These are phyloP conservation scores for Pedetes capensis DNA, from an alignment of 2,113 vertebrate species.

Conservation along the genomic window DNA sequence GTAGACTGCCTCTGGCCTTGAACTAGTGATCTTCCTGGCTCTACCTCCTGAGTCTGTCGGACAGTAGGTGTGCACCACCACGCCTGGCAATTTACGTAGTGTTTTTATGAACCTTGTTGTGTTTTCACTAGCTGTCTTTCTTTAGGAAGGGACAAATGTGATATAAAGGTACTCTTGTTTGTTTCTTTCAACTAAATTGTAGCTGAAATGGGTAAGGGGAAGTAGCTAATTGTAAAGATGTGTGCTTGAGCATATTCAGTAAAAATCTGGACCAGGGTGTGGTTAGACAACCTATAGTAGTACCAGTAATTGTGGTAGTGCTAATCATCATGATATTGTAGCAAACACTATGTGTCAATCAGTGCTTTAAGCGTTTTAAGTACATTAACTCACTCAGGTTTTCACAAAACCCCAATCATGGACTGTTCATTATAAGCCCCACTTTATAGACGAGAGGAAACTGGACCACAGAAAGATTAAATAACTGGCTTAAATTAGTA, in stretches of 20 bases:
- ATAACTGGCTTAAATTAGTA: background rate
- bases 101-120: background rate
- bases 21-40: too few relatives aligned
- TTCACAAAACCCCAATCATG: background rate
- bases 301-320: background rate
- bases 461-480: background rate
- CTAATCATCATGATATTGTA: background rate
- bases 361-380: background rate
- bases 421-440: background rate
- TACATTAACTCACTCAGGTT: background rate
- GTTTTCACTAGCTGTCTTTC: background rate
- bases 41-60: too few relatives aligned
- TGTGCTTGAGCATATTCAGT: background rate
- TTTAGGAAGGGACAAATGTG: background rate
- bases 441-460: conserved; percentile 1
- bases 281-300: background rate
- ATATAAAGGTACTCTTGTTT: background rate
- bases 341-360: background rate
- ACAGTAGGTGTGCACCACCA: too few relatives aligned
- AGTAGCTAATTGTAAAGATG: background rate
- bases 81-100: too few relatives aligned
- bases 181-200: background rate
- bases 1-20: too few relatives aligned
- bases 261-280: background rate
- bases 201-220: background rate